Evolutionary conservation across 2,888 invertebrate genomes (phyloP).

Genomic region (Amiota communis): DNA sequence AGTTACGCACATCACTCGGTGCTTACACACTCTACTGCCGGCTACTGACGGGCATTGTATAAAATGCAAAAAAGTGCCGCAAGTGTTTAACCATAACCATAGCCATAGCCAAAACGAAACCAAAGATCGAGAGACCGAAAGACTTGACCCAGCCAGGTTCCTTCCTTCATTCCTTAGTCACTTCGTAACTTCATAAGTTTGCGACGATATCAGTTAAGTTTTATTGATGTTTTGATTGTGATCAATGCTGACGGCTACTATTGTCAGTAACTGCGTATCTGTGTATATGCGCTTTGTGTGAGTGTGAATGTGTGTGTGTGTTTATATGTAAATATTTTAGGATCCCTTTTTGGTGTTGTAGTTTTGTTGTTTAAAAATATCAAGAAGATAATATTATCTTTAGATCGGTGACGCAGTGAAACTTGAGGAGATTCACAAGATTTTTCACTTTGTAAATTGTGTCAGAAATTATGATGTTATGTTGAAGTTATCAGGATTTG

Average conservation of each 20-base stretch:
- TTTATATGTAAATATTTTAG: background rate
- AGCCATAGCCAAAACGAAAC: background rate
- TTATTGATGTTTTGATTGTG: constrained; percentile 66
- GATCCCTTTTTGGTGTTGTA: constrained; percentile 15
- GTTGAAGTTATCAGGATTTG: constrained; percentile 35
- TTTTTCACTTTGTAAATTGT: constrained; percentile 47
- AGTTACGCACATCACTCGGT: background rate
- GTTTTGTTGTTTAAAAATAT: constrained; percentile 13
- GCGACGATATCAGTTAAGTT: constrained; percentile 61
- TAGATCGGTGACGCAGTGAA: constrained; percentile 34
- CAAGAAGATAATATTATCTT: background rate
- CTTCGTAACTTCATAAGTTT: constrained; percentile 28
- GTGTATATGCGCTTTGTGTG: constrained; percentile 9
- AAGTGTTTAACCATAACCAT: constrained; percentile 4
- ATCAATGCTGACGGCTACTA: constrained; percentile 58
- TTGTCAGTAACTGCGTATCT: constrained; percentile 37
- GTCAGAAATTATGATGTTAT: constrained; percentile 64
- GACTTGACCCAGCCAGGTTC: background rate
- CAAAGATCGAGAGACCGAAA: background rate
- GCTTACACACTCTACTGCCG: background rate
- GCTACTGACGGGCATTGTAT: background rate
- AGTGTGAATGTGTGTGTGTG: constrained; percentile 9
- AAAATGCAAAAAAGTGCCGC: constrained; percentile 16
- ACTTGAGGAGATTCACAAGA: constrained; percentile 16
- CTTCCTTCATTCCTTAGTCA: background rate